phyloP scores from a whole-genome alignment of 2,888 invertebrate genomes.

The Drosophila histrio region DNA sequence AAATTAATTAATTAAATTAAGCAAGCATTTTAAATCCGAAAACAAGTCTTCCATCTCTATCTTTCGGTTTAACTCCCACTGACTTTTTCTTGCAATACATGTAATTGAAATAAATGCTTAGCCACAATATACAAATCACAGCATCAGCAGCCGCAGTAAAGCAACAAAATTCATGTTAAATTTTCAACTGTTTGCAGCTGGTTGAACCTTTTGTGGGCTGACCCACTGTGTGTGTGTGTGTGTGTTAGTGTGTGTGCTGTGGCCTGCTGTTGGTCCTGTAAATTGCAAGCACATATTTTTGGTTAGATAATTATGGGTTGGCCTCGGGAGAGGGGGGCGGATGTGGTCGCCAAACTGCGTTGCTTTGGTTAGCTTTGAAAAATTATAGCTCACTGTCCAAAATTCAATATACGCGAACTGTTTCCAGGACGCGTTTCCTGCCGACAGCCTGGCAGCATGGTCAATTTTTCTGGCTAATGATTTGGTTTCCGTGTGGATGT shows the following conservation, averaged over 20 bases:
- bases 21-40: too few species aligned
- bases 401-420: conserved; percentile 58
- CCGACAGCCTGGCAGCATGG: conserved; percentile 37
- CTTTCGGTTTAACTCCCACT: too few species aligned
- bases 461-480: conserved; percentile 76
- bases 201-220: conserved; percentile 32
- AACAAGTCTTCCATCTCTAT: too few species aligned
- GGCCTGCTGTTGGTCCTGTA: conserved; percentile 14
- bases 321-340: conserved; percentile 26
- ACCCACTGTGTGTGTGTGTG: neutral
- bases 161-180: conserved; percentile 15
- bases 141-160: neutral
- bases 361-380: conserved; percentile 44
- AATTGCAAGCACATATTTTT: conserved; percentile 58
- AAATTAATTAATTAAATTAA: too few species aligned
- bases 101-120: conserved; percentile 27
- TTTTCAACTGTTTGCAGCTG: conserved; percentile 34
- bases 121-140: conserved; percentile 42
- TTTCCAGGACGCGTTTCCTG: conserved; percentile 32
- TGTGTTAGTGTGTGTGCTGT: neutral
- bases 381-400: conserved; percentile 52
- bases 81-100: neutral
- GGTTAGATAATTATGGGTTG: conserved; percentile 72
- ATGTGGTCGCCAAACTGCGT: conserved; percentile 69
- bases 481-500: conserved; percentile 61